These are phyloP conservation scores for Willisornis vidua DNA, from an alignment of 2,113 vertebrate genomes.

Conservation along the genomic window DNA sequence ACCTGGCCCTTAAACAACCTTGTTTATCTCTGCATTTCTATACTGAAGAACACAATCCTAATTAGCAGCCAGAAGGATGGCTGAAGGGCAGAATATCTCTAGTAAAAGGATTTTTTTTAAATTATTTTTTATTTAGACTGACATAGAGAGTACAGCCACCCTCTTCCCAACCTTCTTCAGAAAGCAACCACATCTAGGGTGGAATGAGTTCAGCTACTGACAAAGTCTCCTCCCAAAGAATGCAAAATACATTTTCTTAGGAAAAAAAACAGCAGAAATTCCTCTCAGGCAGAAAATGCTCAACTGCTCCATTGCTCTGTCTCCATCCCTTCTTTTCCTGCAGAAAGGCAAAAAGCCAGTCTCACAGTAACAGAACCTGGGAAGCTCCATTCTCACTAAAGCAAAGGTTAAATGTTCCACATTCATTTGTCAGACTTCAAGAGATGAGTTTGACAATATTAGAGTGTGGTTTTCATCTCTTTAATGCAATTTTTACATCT, in stretches of 20 bases:
- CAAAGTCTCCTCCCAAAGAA: neutral
- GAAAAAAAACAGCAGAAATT: neutral
- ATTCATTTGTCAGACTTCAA: neutral
- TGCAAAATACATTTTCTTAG: neutral
- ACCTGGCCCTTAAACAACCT: neutral
- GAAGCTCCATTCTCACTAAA: neutral
- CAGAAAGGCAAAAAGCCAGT: neutral
- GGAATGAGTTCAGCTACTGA: neutral
- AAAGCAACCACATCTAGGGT: neutral
- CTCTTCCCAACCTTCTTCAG: neutral
- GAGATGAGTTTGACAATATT: neutral
- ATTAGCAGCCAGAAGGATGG: neutral
- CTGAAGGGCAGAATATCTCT: neutral
- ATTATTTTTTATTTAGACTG: neutral
- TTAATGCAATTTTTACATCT: constrained; percentile 12
- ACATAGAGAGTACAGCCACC: neutral
- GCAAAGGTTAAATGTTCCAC: constrained; percentile 23
- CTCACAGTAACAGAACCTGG: neutral
- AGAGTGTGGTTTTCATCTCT: neutral
- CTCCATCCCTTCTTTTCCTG: neutral
- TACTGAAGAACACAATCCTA: neutral
- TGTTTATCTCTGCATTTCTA: neutral
- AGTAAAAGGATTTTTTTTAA: neutral
- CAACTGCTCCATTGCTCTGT: neutral
- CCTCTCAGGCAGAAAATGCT: neutral